Evolutionary conservation across 2,888 invertebrate species (phyloP).

Genomic region (Tenthredo scrophulariae): DNA sequence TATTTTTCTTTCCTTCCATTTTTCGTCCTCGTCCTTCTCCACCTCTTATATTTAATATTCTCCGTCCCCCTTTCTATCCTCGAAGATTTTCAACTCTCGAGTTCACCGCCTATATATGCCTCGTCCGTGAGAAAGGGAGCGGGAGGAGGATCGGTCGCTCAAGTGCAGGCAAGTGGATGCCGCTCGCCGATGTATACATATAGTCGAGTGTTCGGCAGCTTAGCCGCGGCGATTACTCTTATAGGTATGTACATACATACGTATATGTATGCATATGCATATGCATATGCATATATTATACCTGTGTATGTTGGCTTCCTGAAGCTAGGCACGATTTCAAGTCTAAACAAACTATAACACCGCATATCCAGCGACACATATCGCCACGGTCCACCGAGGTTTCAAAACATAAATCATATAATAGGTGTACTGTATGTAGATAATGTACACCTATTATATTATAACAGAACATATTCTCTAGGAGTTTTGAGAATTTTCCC

Average conservation of each 20-base stretch:
- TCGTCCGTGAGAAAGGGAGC: not conserved
- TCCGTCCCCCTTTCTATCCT: not conserved
- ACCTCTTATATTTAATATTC: not conserved
- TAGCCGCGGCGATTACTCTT: conserved; percentile 17
- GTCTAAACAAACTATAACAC: not conserved
- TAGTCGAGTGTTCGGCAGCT: conserved; percentile 33
- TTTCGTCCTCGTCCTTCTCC: not conserved
- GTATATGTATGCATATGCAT: too few relatives aligned
- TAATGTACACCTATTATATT: not conserved
- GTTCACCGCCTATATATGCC: not conserved
- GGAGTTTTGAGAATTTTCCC: too few relatives aligned
- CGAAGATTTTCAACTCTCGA: conserved; percentile 11
- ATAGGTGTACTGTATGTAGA: not conserved
- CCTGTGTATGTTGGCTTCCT: not conserved
- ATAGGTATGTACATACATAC: not conserved
- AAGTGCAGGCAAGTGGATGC: conserved; percentile 35
- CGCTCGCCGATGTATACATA: not conserved
- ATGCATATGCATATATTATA: not conserved
- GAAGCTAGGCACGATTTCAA: not conserved
- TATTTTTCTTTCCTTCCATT: not conserved
- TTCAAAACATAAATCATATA: not conserved
- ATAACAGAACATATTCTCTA: too few relatives aligned
- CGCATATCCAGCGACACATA: not conserved
- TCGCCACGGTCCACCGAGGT: not conserved
- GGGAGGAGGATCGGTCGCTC: not conserved